Percentiles rank a stretch among this genome's conserved stretches.
These are phyloP conservation scores for Parus major DNA, from an alignment of 2,113 vertebrate species.

Conservation along the genomic window DNA sequence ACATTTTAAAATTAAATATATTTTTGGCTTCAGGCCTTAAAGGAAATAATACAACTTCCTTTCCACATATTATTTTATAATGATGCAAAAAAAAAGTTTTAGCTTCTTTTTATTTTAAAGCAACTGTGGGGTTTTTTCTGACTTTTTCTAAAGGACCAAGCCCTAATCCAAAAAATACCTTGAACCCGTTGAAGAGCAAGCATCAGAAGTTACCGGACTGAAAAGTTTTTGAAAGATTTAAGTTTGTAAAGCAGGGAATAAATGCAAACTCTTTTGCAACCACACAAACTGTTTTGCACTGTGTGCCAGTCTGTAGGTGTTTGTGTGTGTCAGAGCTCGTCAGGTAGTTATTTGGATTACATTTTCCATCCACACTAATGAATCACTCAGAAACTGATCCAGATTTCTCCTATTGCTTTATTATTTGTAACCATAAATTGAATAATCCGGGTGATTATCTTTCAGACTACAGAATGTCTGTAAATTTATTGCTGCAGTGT, in stretches of 20 bases:
- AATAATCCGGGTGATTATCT: constrained; percentile 16
- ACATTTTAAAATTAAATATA: constrained; percentile 12
- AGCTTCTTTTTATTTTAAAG: background rate
- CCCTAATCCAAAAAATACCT: background rate
- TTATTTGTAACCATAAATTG: constrained; percentile 34
- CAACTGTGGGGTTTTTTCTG: background rate
- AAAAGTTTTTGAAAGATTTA: background rate
- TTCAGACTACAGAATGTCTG: background rate
- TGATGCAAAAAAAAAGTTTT: background rate
- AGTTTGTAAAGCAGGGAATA: background rate
- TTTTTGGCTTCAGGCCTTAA: constrained; percentile 21
- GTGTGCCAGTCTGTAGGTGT: constrained; percentile 2
- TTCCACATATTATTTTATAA: background rate
- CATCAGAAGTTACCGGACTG: background rate
- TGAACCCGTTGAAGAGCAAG: background rate
- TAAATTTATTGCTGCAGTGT: background rate
- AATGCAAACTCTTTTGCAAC: constrained; percentile 44
- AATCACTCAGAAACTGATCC: constrained; percentile 35
- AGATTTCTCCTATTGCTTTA: constrained; percentile 13
- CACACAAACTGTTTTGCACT: background rate
- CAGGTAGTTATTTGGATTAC: background rate
- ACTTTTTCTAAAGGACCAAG: background rate
- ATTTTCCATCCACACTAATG: constrained; percentile 38
- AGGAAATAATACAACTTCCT: constrained; percentile 2
- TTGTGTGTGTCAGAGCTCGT: constrained; percentile 49